Evolutionary conservation across 2,797 vertebrate species (phyloP).

Genomic region (Falco cherrug): DNA sequence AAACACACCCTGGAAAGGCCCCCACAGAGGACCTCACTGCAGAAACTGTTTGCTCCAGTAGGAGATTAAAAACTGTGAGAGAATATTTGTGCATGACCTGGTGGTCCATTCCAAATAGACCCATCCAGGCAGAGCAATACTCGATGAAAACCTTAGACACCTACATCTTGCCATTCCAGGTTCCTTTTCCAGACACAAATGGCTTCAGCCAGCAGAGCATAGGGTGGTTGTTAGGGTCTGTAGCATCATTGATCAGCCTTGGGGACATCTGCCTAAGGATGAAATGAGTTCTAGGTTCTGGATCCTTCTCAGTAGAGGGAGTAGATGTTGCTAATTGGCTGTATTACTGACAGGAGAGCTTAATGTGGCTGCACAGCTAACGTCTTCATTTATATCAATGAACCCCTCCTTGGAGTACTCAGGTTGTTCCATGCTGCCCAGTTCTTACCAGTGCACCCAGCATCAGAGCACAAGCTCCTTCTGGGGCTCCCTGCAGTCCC

Average conservation of each 20-base stretch:
- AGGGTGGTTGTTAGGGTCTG: not conserved
- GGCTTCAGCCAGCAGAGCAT: not conserved
- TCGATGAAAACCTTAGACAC: not conserved
- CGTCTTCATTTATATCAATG: not conserved
- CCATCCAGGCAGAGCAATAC: not conserved
- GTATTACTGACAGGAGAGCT: not conserved
- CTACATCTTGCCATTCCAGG: not conserved
- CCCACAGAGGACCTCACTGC: not conserved
- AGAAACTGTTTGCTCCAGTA: not conserved
- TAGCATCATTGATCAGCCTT: not conserved
- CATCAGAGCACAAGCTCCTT: not conserved
- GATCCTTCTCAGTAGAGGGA: not conserved
- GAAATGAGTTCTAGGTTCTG: not conserved
- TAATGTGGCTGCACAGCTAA: not conserved
- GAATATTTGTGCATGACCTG: not conserved
- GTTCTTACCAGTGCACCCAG: not conserved
- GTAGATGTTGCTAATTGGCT: not conserved
- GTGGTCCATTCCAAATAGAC: not conserved
- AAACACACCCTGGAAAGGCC: not conserved
- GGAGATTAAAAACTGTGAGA: not conserved
- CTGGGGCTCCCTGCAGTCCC: not conserved
- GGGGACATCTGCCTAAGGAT: not conserved
- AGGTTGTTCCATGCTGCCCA: not conserved
- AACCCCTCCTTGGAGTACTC: not conserved
- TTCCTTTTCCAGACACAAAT: not conserved